phyloP scores from a whole-genome alignment of 2,797 vertebrate species.

The Parauchenoglanis punctatus region DNA sequence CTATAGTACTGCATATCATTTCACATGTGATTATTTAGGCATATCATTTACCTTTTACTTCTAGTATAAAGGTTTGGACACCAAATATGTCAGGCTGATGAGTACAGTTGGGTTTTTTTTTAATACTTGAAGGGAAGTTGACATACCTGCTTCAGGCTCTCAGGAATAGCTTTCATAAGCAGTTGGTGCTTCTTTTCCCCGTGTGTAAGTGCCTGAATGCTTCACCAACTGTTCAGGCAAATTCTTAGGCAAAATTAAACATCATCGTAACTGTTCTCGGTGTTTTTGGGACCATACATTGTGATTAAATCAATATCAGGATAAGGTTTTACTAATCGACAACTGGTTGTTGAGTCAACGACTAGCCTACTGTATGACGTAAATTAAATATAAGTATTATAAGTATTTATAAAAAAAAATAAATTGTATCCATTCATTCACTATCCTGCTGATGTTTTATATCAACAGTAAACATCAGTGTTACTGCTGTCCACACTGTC shows the following conservation, averaged over 20 bases:
- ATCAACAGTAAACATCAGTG: not conserved
- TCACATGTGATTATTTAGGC: not conserved
- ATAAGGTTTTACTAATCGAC: not conserved
- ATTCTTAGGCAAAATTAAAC: not conserved
- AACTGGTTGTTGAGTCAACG: too few relatives aligned
- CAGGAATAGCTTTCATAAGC: not conserved
- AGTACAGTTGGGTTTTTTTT: not conserved
- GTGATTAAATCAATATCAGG: not conserved
- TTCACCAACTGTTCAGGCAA: not conserved
- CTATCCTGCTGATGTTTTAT: not conserved
- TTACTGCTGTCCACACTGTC: not conserved
- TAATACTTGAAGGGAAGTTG: not conserved
- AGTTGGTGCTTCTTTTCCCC: not conserved
- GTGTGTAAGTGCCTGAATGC: not conserved
- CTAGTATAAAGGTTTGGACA: not conserved
- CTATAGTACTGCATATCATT: not conserved
- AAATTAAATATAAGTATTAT: too few relatives aligned
- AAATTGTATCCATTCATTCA: not conserved
- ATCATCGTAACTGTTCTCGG: not conserved
- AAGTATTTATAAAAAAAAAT: too few relatives aligned
- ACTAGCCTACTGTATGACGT: not conserved
- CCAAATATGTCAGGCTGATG: not conserved
- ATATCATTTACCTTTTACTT: not conserved
- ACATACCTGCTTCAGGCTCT: not conserved
- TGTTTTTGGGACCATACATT: not conserved